These are phyloP conservation scores for Aurelia sp. DNA, from an alignment of 30 jellyfish, hydroid and myxozoan genomes.

Conservation along the genomic window DNA sequence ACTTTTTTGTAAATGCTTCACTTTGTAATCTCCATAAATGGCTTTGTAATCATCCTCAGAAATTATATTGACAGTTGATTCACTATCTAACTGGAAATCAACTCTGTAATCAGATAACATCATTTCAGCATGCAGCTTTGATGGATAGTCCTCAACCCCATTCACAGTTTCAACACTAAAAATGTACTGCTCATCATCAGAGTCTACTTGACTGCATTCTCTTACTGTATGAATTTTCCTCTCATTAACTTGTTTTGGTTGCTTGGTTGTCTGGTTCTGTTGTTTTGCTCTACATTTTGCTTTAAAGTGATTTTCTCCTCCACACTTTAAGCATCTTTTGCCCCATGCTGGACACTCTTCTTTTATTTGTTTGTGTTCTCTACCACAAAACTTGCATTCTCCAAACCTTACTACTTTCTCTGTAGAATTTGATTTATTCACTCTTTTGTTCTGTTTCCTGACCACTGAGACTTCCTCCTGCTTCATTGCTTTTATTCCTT, in stretches of 20 bases:
- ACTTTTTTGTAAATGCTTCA: conserved; percentile 24
- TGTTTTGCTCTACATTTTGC: conserved; percentile 13
- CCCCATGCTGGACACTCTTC: conserved; percentile 6
- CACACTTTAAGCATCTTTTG: conserved; percentile 7
- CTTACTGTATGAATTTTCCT: conserved; percentile 1
- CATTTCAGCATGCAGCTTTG: too few species aligned
- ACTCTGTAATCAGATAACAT: too few species aligned
- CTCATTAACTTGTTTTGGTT: conserved; percentile 11
- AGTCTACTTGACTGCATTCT: not conserved
- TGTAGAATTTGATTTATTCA: not conserved
- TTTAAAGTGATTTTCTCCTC: conserved; percentile 4
- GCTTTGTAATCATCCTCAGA: conserved; percentile 26
- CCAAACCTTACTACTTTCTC: conserved; percentile 1
- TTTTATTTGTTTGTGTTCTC: conserved; percentile 1
- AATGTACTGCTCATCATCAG: too few species aligned
- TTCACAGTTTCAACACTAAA: too few species aligned
- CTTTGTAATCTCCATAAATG: conserved; percentile 18
- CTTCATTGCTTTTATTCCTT: not conserved
- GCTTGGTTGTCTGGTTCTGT: conserved; percentile 19
- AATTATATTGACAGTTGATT: conserved; percentile 27
- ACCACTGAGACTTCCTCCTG: too few species aligned
- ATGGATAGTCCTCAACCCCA: too few species aligned
- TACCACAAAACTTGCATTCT: conserved; percentile 3
- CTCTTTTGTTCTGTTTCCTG: conserved; percentile 1
- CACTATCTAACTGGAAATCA: too few species aligned